Base-by-base conservation (phyloP, 2,797 vertebrate genomes). In the Pangasius krempfi region DNA sequence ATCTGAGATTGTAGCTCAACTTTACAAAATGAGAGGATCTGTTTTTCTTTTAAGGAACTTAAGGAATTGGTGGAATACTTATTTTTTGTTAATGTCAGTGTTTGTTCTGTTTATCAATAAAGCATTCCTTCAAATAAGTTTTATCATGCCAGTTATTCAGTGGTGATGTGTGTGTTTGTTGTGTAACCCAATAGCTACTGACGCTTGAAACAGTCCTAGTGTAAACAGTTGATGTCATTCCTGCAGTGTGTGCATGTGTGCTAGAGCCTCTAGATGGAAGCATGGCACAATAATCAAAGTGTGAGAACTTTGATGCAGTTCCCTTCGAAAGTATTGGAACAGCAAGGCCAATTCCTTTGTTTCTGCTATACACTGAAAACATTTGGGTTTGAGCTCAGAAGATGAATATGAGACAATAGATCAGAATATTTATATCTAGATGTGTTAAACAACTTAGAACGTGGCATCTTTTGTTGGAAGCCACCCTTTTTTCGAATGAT, bases 71-170 rank as follows among this genome's bases (percentile, higher is more conserved):
- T 93, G 88, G 91, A 90, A 91, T 56, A 90, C 91, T 93, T 88
- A 89, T 90, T 89, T 89, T 92, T 85, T 93, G 90, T 93, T 94
- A 94, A 92, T 94, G 93, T 94, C 94, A 92, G 66, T 86, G 81
- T 95, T 87, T 91, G 92, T 95, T 95, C 94, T 94, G 94, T 93
- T 93, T 94, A 95, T 95, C 93, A 97, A 96, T 97, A 96, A 97
- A 97, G 94, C 96, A 96, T 96, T 96, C 94, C 94, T 96, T 96
- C 93, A 96, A 96, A 95, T 84, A 22, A 1, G 47, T n/a, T 78
- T 70, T n/a, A 52, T 75, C 37, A 27, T 75, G 54, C 47, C n/a
- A 16, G n/a, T 44, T 47, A 50, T n/a, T 79, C n/a, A n/a, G 4
- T 52, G 30, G 12, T 62, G 27, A 16, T 16, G 27, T 18, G 37